Base-by-base conservation (phyloP, 2,113 vertebrate genomes). In the Cervus canadensis region DNA sequence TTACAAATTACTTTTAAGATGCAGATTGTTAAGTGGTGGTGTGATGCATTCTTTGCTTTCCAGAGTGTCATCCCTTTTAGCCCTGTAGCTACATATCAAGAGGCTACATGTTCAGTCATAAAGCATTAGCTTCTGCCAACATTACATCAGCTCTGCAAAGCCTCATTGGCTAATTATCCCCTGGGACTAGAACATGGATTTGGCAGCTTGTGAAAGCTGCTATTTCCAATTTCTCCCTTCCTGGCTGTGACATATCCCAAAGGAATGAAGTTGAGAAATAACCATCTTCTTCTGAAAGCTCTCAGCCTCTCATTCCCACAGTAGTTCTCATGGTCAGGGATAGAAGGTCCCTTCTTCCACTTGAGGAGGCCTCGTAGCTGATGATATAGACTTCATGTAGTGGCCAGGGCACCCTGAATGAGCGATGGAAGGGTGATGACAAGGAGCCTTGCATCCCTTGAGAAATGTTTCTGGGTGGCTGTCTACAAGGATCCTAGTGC, bases 211-310 rank as follows among this genome's bases (percentile, higher is more conserved):
- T 96, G 96, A 98, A 97, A 97, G 94, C 97, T 96, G 98, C 93
- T 97, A 97, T 97, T 98, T 97, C 96, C 96, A 97, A 86, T 94
- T 96, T 97, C 96, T 97, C 95, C 89, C 93, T 98, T 98, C 96
- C 93, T 97, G 93, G 95, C 98, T 96, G 97, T 98, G 98, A 98
- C 96, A 97, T 97, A 97, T 97, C 97, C 96, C 96, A 97, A 79
- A 98, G 98, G 98, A 98, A 98, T 98, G 98, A 98, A 86, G 97
- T 97, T 98, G 97, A 96, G 98, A 98, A 98, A 98, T 94, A 94
- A 91, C 93, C 94, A 67, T 96, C 87, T 43, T 98, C 93, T 96
- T 96, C 96, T 96, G 91, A 96, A 96, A 97, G 59, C 64, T 89
- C 74, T 88, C 84, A 87, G n/a, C 89, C 74, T 94, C 95, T 97